Percentiles rank a stretch among this genome's conserved stretches.
phyloP scores from a whole-genome alignment of 2,888 invertebrate species.

The Allophyes oxyacanthae region DNA sequence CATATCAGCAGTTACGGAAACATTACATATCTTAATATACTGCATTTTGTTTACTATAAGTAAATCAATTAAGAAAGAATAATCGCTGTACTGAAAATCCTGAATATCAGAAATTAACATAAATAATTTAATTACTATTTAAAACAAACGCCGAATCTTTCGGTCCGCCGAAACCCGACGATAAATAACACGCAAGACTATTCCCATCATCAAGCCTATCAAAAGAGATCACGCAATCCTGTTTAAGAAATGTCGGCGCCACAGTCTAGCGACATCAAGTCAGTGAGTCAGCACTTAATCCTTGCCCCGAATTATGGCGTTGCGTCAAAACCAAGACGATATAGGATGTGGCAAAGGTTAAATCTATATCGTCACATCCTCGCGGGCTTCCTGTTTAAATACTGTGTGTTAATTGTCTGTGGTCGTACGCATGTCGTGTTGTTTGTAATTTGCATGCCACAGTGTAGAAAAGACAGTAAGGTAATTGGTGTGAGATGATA shows the following conservation, averaged over 20 bases:
- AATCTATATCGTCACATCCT: constrained; percentile 87
- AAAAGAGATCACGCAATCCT: constrained; percentile 53
- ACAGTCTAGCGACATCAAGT: constrained; percentile 50
- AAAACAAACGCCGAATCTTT: too few relatives aligned
- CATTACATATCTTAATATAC: too few relatives aligned
- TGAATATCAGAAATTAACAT: too few relatives aligned
- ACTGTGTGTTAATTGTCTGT: constrained; percentile 76
- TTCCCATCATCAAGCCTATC: constrained; percentile 20
- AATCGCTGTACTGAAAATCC: too few relatives aligned
- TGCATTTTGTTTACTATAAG: too few relatives aligned
- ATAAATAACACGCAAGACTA: constrained; percentile 7
- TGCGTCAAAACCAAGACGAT: constrained; percentile 78
- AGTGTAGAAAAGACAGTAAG: constrained; percentile 37
- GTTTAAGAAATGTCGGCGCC: constrained; percentile 50
- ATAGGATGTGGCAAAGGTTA: constrained; percentile 87
- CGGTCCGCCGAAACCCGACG: constrained; percentile 1
- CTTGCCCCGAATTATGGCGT: constrained; percentile 67
- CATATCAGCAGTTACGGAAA: too few relatives aligned
- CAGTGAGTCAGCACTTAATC: constrained; percentile 72
- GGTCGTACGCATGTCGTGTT: constrained; percentile 66
- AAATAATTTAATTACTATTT: too few relatives aligned
- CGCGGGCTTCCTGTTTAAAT: constrained; percentile 84
- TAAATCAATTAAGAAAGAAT: too few relatives aligned
- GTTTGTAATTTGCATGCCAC: constrained; percentile 60
- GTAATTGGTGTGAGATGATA: constrained; percentile 22